phyloP scores from a whole-genome alignment of 2,113 vertebrate genomes.

The Cinclus cinclus region DNA sequence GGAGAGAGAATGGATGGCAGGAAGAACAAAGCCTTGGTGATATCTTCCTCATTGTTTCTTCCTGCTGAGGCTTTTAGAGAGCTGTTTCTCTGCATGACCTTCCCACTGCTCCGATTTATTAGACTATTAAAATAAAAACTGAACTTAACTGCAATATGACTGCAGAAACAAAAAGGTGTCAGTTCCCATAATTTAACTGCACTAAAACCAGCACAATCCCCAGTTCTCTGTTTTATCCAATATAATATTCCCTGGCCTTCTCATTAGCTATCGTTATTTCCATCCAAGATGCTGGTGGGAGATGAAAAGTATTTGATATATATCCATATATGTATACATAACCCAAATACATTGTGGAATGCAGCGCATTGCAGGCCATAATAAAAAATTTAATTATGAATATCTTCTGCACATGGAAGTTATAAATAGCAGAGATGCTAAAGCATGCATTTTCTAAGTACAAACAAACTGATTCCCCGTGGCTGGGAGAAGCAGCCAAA shows the following conservation, averaged over 20 bases:
- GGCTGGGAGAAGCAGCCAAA: neutral
- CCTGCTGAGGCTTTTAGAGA: neutral
- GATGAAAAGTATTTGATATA: neutral
- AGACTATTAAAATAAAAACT: constrained; percentile 30
- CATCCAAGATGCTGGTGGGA: neutral
- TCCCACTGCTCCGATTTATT: constrained; percentile 9
- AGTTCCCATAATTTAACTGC: neutral
- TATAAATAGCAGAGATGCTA: constrained; percentile 28
- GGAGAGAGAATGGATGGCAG: neutral
- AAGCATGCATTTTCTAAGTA: neutral
- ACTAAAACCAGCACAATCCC: neutral
- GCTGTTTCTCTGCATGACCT: neutral
- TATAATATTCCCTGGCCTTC: constrained; percentile 1
- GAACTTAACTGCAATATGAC: neutral
- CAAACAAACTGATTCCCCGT: neutral
- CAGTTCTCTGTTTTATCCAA: neutral
- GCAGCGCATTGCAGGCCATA: neutral
- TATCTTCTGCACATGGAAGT: neutral
- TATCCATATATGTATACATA: neutral
- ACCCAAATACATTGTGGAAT: neutral
- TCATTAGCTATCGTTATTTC: neutral
- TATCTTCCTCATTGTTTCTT: neutral
- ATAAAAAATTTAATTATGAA: neutral
- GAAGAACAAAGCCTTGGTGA: constrained; percentile 5
- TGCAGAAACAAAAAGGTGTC: neutral